Evolutionary conservation across 2,113 vertebrate genomes (phyloP).

Genomic region (Pampusana beccarii): DNA sequence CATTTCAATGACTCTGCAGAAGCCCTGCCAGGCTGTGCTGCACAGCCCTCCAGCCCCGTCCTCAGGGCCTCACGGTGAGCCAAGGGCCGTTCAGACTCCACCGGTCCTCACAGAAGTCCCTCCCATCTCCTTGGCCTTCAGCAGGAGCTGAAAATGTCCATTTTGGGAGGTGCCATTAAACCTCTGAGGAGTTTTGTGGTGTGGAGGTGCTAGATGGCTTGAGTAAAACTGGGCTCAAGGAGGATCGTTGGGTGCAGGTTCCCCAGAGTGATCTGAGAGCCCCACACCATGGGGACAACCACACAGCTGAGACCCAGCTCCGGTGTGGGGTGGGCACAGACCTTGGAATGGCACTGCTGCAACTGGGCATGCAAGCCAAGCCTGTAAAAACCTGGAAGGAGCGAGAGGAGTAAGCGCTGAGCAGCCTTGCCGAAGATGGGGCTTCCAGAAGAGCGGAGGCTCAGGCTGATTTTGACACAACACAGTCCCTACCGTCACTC

Average conservation of each 20-base stretch:
- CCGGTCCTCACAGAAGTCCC: background rate
- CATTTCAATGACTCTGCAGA: slow-evolving; percentile 34
- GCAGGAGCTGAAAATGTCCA: background rate
- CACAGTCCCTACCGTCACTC: background rate
- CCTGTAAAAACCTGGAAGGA: background rate
- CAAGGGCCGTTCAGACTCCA: background rate
- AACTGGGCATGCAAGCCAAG: background rate
- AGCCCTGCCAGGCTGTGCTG: background rate
- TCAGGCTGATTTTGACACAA: background rate
- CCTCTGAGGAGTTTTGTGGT: rapidly evolving
- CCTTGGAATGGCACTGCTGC: background rate
- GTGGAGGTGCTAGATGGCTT: background rate
- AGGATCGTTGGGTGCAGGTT: rapidly evolving
- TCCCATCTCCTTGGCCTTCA: background rate
- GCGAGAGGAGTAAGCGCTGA: background rate
- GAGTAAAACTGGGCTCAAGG: background rate
- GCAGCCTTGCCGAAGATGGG: background rate
- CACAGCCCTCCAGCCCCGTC: background rate
- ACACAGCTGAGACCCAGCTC: background rate
- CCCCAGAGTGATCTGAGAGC: background rate
- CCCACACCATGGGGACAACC: background rate
- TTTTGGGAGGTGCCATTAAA: background rate
- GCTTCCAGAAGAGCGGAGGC: background rate
- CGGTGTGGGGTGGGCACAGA: background rate
- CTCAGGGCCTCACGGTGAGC: background rate